Percentiles rank a stretch among this genome's conserved stretches.
Evolutionary conservation across 2,888 invertebrate species (phyloP).

Genomic region (Gastracanthus pulcherrimus): DNA sequence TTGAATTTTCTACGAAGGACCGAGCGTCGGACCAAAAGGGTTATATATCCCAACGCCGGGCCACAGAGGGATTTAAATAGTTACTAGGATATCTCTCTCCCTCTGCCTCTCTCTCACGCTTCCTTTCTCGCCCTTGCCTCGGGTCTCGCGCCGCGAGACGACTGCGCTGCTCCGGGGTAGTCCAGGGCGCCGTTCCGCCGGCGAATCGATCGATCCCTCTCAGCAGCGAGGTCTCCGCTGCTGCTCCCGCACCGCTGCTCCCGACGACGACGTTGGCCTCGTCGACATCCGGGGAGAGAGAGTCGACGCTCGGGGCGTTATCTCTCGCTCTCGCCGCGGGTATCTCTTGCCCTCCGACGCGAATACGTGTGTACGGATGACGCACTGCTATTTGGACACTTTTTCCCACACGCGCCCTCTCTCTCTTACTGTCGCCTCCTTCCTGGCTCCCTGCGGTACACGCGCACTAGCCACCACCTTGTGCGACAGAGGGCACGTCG

Average conservation of each 20-base stretch:
- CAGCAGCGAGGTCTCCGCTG: background rate
- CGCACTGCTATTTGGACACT: slow-evolving; percentile 12
- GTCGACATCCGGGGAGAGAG: background rate
- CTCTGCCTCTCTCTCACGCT: background rate
- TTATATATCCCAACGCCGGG: slow-evolving; percentile 39
- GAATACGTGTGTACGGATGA: too few species aligned
- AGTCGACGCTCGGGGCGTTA: background rate
- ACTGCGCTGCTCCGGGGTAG: background rate
- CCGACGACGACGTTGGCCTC: background rate
- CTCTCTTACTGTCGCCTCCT: too few species aligned
- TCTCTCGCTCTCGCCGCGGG: too few species aligned
- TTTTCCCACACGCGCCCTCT: background rate
- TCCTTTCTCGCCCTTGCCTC: background rate
- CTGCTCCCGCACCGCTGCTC: background rate
- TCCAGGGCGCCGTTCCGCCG: background rate
- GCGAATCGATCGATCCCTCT: background rate
- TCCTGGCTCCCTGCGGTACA: too few species aligned
- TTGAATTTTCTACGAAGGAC: background rate
- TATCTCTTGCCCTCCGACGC: background rate
- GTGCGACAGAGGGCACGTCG: background rate
- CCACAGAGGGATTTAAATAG: background rate
- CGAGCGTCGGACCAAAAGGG: slow-evolving; percentile 39
- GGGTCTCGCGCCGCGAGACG: background rate
- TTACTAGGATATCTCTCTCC: background rate
- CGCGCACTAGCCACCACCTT: slow-evolving; percentile 13